Evolutionary conservation across 2,113 vertebrate genomes (phyloP), one percentile per base, ranked within the genome.

Genomic region (Callipepla squamata): DNA sequence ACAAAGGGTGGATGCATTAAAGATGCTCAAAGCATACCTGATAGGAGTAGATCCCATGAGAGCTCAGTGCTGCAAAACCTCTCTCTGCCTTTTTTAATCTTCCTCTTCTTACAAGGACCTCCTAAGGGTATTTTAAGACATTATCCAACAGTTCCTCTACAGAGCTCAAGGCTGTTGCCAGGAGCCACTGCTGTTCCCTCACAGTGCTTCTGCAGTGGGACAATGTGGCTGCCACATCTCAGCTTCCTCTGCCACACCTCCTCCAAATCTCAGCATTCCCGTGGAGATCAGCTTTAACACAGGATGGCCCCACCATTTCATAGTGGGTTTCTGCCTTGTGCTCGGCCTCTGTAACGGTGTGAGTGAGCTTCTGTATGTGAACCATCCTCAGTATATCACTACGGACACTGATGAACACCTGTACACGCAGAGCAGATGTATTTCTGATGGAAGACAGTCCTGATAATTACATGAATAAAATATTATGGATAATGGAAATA

Each of bases 401-500:
- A 32, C 7, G 22, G 53, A 14, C 36, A 55, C 34, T 16, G 36
- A 32, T 50, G 34, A 20, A 62, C 25, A 67, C 13, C 36, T 53
- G 30, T 26, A 57, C 3, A 16, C 28, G 22, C n/a, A 53, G 22
- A 81, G 76, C 14, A 80, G 28, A 44, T 23, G 21, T 34, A 44
- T 58, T 93, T 90, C 77, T 77, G 90, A 77, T 77, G 80, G 95
- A 93, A 87, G 89, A 74, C 20, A 70, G 51, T 32, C 34, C 68
- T 40, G 42, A 77, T 92, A 77, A 94, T 84, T 69, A 12, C 65
- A 53, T 76, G 79, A 61, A 86, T 94, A 85, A 36, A 65, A 68
- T 12, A 50, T 83, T 28, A 30, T 40, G 4, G 25, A 65, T 82
- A 87, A 89, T 90, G 68, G 79, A 82, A 77, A 91, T 40, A 13